These are phyloP conservation scores for Elysia chlorotica DNA, from an alignment of 1,140 invertebrate species.

Conservation along the genomic window DNA sequence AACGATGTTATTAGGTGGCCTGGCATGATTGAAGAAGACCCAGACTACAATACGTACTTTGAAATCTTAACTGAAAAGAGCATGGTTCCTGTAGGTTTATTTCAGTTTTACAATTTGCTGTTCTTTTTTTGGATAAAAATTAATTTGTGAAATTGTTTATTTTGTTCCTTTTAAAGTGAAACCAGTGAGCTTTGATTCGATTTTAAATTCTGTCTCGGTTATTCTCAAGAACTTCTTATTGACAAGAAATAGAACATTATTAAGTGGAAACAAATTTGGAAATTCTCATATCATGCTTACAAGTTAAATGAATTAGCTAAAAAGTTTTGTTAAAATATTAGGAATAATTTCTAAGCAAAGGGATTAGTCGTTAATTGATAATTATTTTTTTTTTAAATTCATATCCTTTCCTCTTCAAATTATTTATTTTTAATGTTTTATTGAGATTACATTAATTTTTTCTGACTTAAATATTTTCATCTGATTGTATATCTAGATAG, in stretches of 20 bases:
- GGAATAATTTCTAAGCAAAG: too few species aligned
- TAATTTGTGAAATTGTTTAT: not conserved
- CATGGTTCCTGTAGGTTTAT: slow-evolving; percentile 50
- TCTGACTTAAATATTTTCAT: too few species aligned
- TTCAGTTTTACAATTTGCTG: too few species aligned
- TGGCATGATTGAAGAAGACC: slow-evolving; percentile 74
- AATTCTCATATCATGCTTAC: too few species aligned
- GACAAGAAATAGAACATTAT: not conserved
- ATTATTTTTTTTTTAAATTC: too few species aligned
- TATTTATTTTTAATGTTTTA: too few species aligned
- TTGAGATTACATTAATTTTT: too few species aligned
- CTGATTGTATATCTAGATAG: too few species aligned
- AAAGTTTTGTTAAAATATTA: too few species aligned
- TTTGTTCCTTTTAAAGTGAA: not conserved
- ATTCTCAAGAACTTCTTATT: not conserved
- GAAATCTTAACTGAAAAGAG: slow-evolving; percentile 30
- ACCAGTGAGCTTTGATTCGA: not conserved
- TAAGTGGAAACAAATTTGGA: not conserved
- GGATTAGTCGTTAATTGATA: too few species aligned
- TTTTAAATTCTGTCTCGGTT: not conserved
- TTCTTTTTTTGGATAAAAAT: not conserved
- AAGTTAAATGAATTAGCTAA: too few species aligned
- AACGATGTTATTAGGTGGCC: slow-evolving; percentile 75
- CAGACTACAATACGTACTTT: slow-evolving; percentile 70
- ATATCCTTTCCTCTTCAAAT: too few species aligned